Conservation (phyloP, 2,113 vertebrate genomes). For the Erythrocebus patas region DNA sequence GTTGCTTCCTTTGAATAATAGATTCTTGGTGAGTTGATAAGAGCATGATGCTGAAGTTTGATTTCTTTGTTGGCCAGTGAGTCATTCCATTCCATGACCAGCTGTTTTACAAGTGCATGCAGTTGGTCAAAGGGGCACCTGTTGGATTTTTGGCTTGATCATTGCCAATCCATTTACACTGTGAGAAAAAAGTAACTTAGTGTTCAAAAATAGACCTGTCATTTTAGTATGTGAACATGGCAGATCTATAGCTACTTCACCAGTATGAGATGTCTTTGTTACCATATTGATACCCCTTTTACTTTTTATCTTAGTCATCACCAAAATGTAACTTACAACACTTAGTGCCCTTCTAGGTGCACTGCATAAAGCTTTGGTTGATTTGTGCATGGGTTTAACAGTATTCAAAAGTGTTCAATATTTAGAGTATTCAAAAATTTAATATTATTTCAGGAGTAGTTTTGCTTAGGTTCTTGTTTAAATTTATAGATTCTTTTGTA, state of each 20-base stretch:
- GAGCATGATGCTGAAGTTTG: background rate
- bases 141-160: background rate
- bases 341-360: background rate
- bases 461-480: conserved; percentile 16
- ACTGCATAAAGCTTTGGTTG: background rate
- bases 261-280: background rate
- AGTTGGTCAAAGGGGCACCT: conserved; percentile 32
- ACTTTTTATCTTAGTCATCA: background rate
- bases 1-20: background rate
- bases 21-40: conserved; percentile 5
- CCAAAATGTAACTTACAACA: background rate
- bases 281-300: background rate
- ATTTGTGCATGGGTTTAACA: background rate
- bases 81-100: background rate
- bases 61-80: background rate
- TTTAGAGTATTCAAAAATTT: background rate
- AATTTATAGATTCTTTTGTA: conserved; percentile 15
- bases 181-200: background rate
- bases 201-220: background rate
- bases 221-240: conserved; percentile 8
- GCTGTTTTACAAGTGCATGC: conserved; percentile 49
- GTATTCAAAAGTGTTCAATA: background rate
- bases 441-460: background rate
- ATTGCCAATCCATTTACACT: background rate
- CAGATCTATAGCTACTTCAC: background rate